Percentiles rank a stretch among this genome's conserved stretches.
These are phyloP conservation scores for Palloptera scutellata DNA, from an alignment of 2,888 invertebrate genomes.

Conservation along the genomic window DNA sequence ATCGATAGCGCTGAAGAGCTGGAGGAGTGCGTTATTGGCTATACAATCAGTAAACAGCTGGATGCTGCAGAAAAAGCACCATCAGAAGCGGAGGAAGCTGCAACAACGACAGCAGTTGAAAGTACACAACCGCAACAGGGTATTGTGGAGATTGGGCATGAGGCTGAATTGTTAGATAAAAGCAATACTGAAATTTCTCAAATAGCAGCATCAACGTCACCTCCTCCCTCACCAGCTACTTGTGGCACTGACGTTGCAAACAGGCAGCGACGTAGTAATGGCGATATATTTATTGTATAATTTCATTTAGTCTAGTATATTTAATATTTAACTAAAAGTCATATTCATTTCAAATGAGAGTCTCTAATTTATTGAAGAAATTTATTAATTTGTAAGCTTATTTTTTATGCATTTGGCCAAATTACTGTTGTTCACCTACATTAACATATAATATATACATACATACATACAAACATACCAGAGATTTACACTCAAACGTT, in stretches of 20 bases:
- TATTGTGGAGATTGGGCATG: slow-evolving; percentile 62
- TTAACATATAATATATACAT: too few relatives aligned
- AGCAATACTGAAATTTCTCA: slow-evolving; percentile 1
- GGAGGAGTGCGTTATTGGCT: slow-evolving; percentile 40
- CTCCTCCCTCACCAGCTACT: neutral
- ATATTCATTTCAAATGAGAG: too few relatives aligned
- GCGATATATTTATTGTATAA: slow-evolving; percentile 28
- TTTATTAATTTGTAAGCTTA: too few relatives aligned
- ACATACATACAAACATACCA: too few relatives aligned
- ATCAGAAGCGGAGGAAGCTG: slow-evolving; percentile 27
- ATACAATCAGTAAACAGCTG: neutral
- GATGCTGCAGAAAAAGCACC: slow-evolving; percentile 15
- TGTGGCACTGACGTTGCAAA: slow-evolving; percentile 25
- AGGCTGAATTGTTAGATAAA: slow-evolving; percentile 58
- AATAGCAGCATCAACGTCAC: slow-evolving; percentile 8
- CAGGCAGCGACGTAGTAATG: slow-evolving; percentile 18
- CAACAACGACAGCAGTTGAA: slow-evolving; percentile 24
- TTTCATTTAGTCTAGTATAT: neutral
- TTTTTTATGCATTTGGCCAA: too few relatives aligned
- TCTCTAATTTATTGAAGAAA: too few relatives aligned
- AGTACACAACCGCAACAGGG: slow-evolving; percentile 45
- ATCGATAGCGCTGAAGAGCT: slow-evolving; percentile 50
- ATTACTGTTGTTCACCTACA: too few relatives aligned
- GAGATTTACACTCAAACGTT: too few relatives aligned
- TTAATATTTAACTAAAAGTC: too few relatives aligned